A percentile compares a stretch with the other conserved stretches of the same genome.
Conservation (phyloP, 2,888 invertebrate species). For the Monoplex corrugatus region DNA sequence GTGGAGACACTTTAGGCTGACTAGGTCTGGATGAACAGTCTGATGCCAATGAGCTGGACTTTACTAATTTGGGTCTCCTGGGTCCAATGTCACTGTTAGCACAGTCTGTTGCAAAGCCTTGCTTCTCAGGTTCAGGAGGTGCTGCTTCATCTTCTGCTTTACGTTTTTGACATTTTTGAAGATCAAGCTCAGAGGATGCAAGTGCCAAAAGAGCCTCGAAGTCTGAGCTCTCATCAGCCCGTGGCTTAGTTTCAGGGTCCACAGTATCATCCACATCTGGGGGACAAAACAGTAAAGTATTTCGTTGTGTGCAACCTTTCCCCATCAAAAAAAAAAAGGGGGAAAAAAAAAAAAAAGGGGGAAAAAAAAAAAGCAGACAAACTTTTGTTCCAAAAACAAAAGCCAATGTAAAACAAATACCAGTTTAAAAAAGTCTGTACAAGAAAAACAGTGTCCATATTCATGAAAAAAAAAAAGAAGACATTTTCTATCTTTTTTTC, state of each 20-base stretch:
- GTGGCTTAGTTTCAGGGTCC: constrained; percentile 75
- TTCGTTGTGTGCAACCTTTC: constrained; percentile 37
- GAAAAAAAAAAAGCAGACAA: too few relatives aligned
- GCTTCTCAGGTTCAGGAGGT: constrained; percentile 20
- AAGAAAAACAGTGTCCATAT: too few relatives aligned
- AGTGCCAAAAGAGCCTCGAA: constrained; percentile 96
- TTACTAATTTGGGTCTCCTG: neutral
- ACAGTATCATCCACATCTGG: constrained; percentile 50
- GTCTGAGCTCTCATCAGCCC: constrained; percentile 94
- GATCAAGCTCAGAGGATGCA: constrained; percentile 93
- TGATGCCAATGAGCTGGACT: neutral
- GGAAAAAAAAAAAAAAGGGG: neutral
- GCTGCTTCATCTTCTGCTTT: constrained; percentile 41
- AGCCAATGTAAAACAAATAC: too few relatives aligned
- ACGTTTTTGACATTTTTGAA: constrained; percentile 56
- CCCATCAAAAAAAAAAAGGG: neutral
- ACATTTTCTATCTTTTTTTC: too few relatives aligned
- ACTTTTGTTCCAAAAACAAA: too few relatives aligned
- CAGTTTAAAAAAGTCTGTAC: too few relatives aligned
- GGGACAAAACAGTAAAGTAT: constrained; percentile 45
- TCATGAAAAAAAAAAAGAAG: too few relatives aligned
- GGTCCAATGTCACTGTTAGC: neutral
- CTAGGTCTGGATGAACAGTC: neutral
- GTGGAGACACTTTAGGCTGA: neutral
- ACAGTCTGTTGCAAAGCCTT: neutral